Conservation (phyloP, 2,888 invertebrate species). For the Erebia epiphron region DNA sequence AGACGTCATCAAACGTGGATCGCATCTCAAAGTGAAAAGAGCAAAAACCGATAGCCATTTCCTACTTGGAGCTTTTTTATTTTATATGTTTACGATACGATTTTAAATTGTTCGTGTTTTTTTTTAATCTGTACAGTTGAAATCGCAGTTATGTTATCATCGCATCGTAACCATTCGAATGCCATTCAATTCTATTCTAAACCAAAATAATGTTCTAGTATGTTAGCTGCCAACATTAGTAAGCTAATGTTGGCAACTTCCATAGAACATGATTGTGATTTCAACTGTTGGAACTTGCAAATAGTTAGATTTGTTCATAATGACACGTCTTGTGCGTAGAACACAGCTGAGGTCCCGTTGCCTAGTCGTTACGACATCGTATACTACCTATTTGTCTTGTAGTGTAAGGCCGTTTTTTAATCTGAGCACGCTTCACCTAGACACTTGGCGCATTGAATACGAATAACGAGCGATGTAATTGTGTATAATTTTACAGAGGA, state of each 20-base stretch:
- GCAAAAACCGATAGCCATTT: constrained; percentile 38
- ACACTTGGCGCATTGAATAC: constrained; percentile 14
- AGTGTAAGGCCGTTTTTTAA: not conserved
- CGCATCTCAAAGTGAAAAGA: constrained; percentile 40
- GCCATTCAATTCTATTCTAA: no score
- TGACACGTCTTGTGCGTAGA: no score
- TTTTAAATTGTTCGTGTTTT: not conserved
- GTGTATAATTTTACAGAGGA: constrained; percentile 13
- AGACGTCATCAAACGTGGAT: constrained; percentile 37
- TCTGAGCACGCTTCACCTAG: constrained; percentile 20
- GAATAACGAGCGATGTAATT: constrained; percentile 18
- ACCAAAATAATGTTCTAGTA: no score
- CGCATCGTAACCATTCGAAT: no score
- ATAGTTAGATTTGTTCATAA: no score
- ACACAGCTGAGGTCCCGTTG: no score
- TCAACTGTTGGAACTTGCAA: no score
- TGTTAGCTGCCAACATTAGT: no score
- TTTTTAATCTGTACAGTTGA: no score
- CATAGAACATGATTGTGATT: no score
- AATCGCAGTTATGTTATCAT: no score
- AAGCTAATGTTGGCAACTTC: no score
- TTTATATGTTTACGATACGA: constrained; percentile 5
- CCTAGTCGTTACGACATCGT: not conserved
- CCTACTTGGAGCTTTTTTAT: constrained; percentile 22
- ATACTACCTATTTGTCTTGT: not conserved